Percentiles rank a stretch among this genome's conserved stretches.
phyloP scores from a whole-genome alignment of 23 tunicate species.

The Aplidium turbinatum region DNA sequence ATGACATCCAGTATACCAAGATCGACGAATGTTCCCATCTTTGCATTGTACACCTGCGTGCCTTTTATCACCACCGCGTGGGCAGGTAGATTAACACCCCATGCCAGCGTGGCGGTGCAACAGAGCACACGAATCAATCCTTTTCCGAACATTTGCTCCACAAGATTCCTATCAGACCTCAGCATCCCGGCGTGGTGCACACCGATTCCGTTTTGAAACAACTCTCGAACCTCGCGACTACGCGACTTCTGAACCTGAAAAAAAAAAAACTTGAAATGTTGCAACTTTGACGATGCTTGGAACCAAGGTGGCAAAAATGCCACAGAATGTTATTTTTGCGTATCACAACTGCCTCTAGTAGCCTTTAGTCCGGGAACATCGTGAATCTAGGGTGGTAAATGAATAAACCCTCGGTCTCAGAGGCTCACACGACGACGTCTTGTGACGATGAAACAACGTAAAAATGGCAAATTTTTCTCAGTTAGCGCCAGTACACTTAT shows the following conservation, averaged over 20 bases:
- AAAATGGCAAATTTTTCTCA: no score
- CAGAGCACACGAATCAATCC: constrained; percentile 87
- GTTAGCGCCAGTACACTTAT: no score
- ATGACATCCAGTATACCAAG: constrained; percentile 85
- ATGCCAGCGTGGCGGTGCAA: constrained; percentile 98
- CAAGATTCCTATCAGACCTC: constrained; percentile 71
- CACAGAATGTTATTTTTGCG: neutral
- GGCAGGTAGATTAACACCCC: constrained; percentile 99
- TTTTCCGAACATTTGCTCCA: constrained; percentile 72
- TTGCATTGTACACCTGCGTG: constrained; percentile 82
- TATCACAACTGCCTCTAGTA: no score
- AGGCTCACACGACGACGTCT: no score
- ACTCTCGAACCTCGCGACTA: constrained; percentile 69
- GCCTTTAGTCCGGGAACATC: no score
- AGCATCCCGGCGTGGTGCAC: constrained; percentile 98
- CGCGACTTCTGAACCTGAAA: constrained; percentile 72
- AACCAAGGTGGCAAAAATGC: neutral
- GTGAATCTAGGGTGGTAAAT: no score
- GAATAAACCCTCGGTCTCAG: no score
- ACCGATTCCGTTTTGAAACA: constrained; percentile 72
- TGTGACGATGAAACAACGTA: no score
- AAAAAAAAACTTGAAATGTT: neutral
- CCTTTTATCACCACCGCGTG: constrained; percentile 96
- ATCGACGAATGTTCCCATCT: constrained; percentile 82
- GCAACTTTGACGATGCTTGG: neutral